Percentiles rank a stretch among this genome's conserved stretches.
These are phyloP conservation scores for Magallana nippona DNA, from an alignment of 2,888 invertebrate genomes.

Conservation along the genomic window DNA sequence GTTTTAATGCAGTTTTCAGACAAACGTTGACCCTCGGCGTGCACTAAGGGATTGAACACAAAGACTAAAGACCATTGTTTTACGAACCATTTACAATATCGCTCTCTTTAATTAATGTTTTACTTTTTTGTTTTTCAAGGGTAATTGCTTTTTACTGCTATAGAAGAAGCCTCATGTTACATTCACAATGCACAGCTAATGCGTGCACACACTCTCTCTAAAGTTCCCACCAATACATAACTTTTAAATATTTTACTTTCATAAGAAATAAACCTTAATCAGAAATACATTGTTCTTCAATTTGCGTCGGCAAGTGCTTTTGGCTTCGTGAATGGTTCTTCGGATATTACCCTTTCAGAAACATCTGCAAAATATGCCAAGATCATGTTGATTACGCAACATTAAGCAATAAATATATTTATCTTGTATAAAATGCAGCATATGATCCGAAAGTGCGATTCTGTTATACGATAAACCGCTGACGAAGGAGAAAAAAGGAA, in stretches of 20 bases:
- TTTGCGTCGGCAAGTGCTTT: neutral
- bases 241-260: neutral
- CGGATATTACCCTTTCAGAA: neutral
- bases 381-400: constrained; percentile 18
- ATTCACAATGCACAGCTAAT: neutral
- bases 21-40: neutral
- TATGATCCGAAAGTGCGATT: neutral
- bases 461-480: neutral
- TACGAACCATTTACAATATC: constrained; percentile 4
- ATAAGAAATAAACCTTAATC: neutral
- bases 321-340: neutral
- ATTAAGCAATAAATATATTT: constrained; percentile 14
- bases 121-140: neutral
- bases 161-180: too few relatives aligned
- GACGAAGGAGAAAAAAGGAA: neutral
- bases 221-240: neutral
- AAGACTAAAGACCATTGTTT: neutral
- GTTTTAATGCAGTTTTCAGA: neutral
- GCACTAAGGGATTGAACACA: neutral
- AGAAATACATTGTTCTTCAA: neutral
- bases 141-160: neutral
- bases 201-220: constrained; percentile 13
- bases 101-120: neutral
- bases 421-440: constrained; percentile 8
- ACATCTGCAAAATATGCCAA: neutral